Conservation (phyloP, 2,888 invertebrate species). For the Phengaris arion region DNA sequence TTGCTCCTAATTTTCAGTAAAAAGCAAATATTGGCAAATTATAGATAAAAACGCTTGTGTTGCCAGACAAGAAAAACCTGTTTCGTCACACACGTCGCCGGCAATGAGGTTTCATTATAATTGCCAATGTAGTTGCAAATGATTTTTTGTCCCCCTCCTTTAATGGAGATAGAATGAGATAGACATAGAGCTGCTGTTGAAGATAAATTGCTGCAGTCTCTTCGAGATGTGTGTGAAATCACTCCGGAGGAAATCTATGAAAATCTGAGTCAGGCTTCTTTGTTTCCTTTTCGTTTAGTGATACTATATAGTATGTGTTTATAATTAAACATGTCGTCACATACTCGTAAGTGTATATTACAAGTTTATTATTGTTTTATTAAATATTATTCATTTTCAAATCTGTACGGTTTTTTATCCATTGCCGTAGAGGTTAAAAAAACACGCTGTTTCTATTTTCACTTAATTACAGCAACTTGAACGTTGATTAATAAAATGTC, state of each 20-base stretch:
- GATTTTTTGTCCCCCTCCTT: not conserved
- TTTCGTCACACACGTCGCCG: slow-evolving; percentile 40
- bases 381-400: too few species aligned
- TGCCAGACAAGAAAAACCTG: slow-evolving; percentile 47
- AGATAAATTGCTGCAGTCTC: not conserved
- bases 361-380: too few species aligned
- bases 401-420: too few species aligned
- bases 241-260: slow-evolving; percentile 1
- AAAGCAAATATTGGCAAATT: slow-evolving; percentile 45
- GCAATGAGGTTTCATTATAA: slow-evolving; percentile 17
- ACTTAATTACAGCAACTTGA: too few species aligned
- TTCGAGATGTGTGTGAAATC: not conserved
- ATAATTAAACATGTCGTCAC: too few species aligned
- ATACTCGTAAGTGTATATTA: too few species aligned
- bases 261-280: not conserved
- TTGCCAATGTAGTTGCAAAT: slow-evolving; percentile 14
- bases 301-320: not conserved
- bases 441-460: too few species aligned
- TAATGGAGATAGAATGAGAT: not conserved
- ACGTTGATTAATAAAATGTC: too few species aligned
- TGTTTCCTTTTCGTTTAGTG: not conserved
- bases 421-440: too few species aligned
- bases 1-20: slow-evolving; percentile 56
- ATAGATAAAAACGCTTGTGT: slow-evolving; percentile 41
- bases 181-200: not conserved